Evolutionary conservation across 2,888 invertebrate genomes (phyloP).

Genomic region (Embidobia sp.): DNA sequence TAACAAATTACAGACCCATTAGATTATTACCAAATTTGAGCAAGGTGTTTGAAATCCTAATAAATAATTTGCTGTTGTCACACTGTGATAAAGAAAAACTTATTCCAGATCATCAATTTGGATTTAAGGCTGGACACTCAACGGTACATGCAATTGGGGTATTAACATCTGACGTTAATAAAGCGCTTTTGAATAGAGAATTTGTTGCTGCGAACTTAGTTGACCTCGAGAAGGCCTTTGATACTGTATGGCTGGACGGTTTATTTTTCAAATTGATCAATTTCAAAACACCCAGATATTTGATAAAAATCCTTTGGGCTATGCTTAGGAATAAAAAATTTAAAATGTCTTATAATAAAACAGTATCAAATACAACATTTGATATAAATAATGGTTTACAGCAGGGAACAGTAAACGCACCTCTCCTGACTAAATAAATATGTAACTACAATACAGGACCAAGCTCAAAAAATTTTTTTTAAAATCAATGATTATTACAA

Average conservation of each 20-base stretch:
- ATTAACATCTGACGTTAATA: not conserved
- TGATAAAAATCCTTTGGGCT: not conserved
- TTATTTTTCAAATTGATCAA: not conserved
- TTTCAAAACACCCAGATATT: not conserved
- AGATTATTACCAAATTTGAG: slow-evolving; percentile 54
- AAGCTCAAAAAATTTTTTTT: slow-evolving; percentile 1
- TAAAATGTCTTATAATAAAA: not conserved
- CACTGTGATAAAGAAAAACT: slow-evolving; percentile 3
- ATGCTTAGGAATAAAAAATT: not conserved
- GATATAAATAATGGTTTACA: not conserved
- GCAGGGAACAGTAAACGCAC: not conserved
- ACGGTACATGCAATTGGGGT: not conserved
- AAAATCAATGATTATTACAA: slow-evolving; percentile 20
- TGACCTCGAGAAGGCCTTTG: slow-evolving; percentile 1
- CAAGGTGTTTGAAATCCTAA: slow-evolving; percentile 25
- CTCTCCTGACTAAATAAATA: not conserved
- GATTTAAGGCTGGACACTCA: not conserved
- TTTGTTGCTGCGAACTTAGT: not conserved
- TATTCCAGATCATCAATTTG: slow-evolving; percentile 1
- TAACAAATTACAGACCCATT: no score
- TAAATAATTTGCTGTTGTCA: not conserved
- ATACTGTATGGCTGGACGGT: not conserved
- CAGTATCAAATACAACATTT: not conserved
- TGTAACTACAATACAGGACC: not conserved
- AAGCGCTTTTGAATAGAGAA: not conserved